Conservation (phyloP, 1,140 invertebrate species). For the Bemisia tabaci region DNA sequence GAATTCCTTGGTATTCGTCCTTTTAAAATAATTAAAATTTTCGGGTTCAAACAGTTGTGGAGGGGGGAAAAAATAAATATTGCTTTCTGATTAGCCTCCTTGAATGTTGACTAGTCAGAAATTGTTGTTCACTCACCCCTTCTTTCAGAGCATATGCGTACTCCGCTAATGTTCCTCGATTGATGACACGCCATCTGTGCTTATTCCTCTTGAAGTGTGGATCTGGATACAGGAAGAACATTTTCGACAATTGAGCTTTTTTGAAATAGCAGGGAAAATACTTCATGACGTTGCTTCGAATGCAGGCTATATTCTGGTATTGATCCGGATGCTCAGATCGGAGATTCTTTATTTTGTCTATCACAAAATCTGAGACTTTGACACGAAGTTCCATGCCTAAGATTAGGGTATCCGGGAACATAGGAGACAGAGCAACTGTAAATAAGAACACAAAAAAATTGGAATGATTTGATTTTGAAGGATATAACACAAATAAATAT, state of each 20-base stretch:
- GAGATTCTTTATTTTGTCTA: conserved; percentile 82
- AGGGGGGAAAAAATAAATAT: no score
- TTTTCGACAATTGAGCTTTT: conserved; percentile 91
- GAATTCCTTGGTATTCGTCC: no score
- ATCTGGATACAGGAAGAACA: conserved; percentile 99
- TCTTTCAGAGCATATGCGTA: conserved; percentile 87
- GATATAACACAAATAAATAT: no score
- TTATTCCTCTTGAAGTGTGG: conserved; percentile 99
- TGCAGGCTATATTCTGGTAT: conserved; percentile 90
- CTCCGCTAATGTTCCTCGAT: conserved; percentile 79
- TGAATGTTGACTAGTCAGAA: no score
- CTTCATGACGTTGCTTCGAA: conserved; percentile 98
- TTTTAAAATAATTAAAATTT: no score
- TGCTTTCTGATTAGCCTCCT: no score
- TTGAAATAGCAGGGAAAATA: conserved; percentile 92
- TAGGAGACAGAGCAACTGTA: conserved; percentile 70
- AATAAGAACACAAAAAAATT: no score
- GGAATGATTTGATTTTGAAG: conserved; percentile 8
- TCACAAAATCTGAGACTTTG: conserved; percentile 97
- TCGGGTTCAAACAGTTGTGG: no score
- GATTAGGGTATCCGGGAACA: conserved; percentile 83
- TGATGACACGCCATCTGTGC: conserved; percentile 99
- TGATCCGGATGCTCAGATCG: conserved; percentile 55
- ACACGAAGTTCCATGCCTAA: conserved; percentile 96
- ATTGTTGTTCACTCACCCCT: conserved; percentile 63